Base-by-base conservation (phyloP, 1,140 invertebrate species). In the Macrostomum lignano region DNA sequence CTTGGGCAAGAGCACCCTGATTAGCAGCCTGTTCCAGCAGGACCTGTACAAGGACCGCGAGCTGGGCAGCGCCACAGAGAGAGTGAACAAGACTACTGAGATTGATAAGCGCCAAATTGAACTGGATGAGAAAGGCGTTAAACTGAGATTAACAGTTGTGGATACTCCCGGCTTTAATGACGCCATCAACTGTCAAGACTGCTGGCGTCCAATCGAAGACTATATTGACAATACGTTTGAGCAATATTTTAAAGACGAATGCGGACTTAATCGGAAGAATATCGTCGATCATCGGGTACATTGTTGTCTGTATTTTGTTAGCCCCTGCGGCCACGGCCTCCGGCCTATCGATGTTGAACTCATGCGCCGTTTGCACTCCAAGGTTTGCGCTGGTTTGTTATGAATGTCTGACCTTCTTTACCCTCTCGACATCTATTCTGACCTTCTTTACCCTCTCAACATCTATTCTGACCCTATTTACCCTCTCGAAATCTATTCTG, bases 261-360 rank as follows among this genome's bases (percentile, higher is more conserved):
- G 48, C 40, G 57, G 57, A 11, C 39, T 58, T 5, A 58, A 60
- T 38, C 36, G 57, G 36, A 28, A 52, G 30, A 51, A 58, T 42
- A 60, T 60, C 22, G 38, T 48, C 1, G 57, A 60, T 40, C 55
- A 56, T 40, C 39, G 57, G 32, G 52, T 58, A 5, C 57, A 60
- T 37, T 54, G 51, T 38, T 58, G 54, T 35, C 54, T 60, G 37
- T 58, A 58, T 39, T 58, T 60, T 42, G 51, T 60, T 29, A 53
- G 54, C 33, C 62, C 62, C 14, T 58, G 54, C 33, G 57, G 61
- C 4, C 54, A 88, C 52, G 82, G 82, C n/a, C n/a, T n/a, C n/a
- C n/a, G n/a, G n/a, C n/a, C n/a, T n/a, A n/a, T n/a, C n/a, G n/a
- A n/a, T n/a, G n/a, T n/a, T n/a, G n/a, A n/a, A n/a, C n/a, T n/a